Percentiles rank a stretch among this genome's conserved stretches.
These are phyloP conservation scores for Rhineura floridana DNA, from an alignment of 2,113 vertebrate species.

Conservation along the genomic window DNA sequence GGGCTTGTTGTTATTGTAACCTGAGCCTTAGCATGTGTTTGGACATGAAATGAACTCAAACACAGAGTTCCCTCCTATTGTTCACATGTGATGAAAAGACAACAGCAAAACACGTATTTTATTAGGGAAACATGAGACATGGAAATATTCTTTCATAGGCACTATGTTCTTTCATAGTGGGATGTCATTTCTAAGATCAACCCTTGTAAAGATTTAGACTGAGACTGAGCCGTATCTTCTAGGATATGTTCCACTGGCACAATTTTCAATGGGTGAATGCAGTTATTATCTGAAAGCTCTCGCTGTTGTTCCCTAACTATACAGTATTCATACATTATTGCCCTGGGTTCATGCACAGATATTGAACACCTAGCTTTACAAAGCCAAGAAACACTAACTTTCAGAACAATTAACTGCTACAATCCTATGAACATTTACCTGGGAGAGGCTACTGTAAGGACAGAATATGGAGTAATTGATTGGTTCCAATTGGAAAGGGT, in stretches of 20 bases:
- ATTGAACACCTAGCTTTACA: background rate
- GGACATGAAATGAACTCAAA: background rate
- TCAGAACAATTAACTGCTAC: no score
- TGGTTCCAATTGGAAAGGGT: no score
- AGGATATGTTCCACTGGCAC: background rate
- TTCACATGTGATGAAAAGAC: background rate
- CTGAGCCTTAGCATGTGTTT: slow-evolving; percentile 15
- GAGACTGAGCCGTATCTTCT: no score
- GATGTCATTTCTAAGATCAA: background rate
- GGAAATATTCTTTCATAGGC: background rate
- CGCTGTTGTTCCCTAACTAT: background rate
- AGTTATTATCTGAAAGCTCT: background rate
- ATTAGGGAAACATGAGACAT: background rate
- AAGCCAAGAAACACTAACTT: background rate
- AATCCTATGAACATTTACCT: no score
- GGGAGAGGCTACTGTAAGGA: no score
- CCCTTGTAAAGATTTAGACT: background rate
- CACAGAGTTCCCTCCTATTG: rapidly evolving
- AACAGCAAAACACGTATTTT: background rate
- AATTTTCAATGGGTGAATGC: background rate
- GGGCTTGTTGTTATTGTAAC: slow-evolving; percentile 29
- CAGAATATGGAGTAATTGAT: no score
- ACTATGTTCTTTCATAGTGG: background rate
- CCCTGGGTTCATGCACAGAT: background rate
- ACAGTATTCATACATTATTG: background rate